Percentiles rank a stretch among this genome's conserved stretches.
These are phyloP conservation scores for Drosophila bipectinata DNA, from an alignment of 1,140 invertebrate genomes.

Conservation along the genomic window DNA sequence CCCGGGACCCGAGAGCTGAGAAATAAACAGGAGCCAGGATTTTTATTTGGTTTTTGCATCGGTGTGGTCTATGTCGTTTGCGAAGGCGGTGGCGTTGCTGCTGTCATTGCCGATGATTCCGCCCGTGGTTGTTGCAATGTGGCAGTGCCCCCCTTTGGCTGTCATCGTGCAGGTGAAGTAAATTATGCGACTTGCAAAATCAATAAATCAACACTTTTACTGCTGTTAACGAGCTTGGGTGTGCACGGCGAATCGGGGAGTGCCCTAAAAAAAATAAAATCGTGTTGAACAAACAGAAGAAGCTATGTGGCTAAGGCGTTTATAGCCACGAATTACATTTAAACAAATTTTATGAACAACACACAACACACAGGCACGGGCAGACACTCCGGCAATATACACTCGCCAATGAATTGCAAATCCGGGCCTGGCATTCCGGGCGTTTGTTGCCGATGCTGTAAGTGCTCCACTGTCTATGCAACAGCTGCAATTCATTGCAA, in stretches of 20 bases:
- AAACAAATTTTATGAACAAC: slow-evolving; percentile 28
- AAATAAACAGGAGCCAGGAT: slow-evolving; percentile 73
- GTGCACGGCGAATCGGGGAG: neutral
- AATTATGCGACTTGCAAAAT: slow-evolving; percentile 81
- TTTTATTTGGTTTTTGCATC: slow-evolving; percentile 67
- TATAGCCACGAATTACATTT: slow-evolving; percentile 43
- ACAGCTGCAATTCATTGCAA: slow-evolving; percentile 78
- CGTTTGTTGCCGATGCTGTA: slow-evolving; percentile 24
- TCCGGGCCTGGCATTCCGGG: slow-evolving; percentile 16
- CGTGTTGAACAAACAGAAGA: neutral
- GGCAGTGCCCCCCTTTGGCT: slow-evolving; percentile 36
- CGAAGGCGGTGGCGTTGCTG: slow-evolving; percentile 23
- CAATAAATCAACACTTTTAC: slow-evolving; percentile 82
- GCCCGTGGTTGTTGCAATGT: slow-evolving; percentile 19
- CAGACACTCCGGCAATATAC: slow-evolving; percentile 4
- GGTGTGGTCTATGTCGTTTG: slow-evolving; percentile 17
- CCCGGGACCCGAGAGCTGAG: slow-evolving; percentile 29
- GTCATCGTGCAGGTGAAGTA: slow-evolving; percentile 69
- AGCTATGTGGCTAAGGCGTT: slow-evolving; percentile 14
- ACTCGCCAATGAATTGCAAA: slow-evolving; percentile 73
- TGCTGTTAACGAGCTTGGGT: slow-evolving; percentile 72
- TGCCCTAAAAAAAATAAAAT: slow-evolving; percentile 26
- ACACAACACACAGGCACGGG: slow-evolving; percentile 5
- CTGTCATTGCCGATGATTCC: slow-evolving; percentile 18
- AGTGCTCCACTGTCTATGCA: slow-evolving; percentile 37